Evolutionary conservation across 1,140 invertebrate species (phyloP).

Genomic region (Philopotamus ludificatus): DNA sequence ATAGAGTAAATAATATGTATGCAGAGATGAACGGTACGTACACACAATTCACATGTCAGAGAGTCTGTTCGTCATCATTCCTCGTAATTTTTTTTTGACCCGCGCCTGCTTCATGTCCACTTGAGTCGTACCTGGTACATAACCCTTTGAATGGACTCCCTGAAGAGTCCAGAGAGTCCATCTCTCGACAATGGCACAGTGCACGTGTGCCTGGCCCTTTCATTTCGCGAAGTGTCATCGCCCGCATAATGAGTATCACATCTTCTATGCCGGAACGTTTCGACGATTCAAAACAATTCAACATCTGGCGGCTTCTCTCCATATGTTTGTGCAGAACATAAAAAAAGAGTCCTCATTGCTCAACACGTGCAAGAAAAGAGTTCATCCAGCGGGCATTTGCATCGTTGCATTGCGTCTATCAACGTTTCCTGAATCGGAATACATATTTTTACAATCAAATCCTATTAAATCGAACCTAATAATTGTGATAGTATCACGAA

Average conservation of each 20-base stretch:
- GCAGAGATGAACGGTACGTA: too few relatives aligned
- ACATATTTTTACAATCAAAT: too few relatives aligned
- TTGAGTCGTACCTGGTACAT: not conserved
- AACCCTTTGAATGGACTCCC: not conserved
- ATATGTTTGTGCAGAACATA: not conserved
- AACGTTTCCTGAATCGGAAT: too few relatives aligned
- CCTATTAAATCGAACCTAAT: too few relatives aligned
- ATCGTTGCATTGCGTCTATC: too few relatives aligned
- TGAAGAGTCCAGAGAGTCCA: not conserved
- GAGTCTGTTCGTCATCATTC: not conserved
- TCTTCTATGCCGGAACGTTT: not conserved
- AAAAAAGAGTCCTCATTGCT: too few relatives aligned
- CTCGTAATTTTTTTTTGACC: not conserved
- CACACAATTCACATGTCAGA: not conserved
- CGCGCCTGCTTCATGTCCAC: not conserved
- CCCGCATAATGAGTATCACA: slow-evolving; percentile 21
- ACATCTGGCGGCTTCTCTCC: slow-evolving; percentile 2
- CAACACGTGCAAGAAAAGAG: too few relatives aligned
- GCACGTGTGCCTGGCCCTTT: slow-evolving; percentile 6
- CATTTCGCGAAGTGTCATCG: slow-evolving; percentile 20
- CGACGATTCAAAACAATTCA: slow-evolving; percentile 8
- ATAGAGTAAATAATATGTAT: not conserved
- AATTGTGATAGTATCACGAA: too few relatives aligned
- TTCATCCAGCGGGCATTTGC: too few relatives aligned
- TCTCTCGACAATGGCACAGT: not conserved